Evolutionary conservation across 2,888 invertebrate genomes (phyloP), one percentile per base, ranked within the genome.

Genomic region (Drosophila antonietae): DNA sequence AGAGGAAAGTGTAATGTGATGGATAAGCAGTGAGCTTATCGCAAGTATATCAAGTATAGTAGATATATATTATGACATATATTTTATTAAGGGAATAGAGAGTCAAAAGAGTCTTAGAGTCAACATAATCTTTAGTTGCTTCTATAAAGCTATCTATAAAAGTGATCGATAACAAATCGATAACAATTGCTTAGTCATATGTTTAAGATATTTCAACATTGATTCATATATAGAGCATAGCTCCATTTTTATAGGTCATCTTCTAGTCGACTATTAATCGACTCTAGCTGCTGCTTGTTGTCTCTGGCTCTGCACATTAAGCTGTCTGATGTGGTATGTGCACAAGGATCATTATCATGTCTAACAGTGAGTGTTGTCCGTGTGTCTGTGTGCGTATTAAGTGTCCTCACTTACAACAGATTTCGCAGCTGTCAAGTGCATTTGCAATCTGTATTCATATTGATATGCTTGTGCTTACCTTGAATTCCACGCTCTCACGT

Each of bases 401-500:
- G 31, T 37, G 37, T 12, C 7, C 28, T 28, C 35, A 31, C 39
- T 46, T 10, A 63, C 33, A 31, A 33, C 33, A 33, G 49, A 51
- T 51, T 51, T 51, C 33, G 3, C 49, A 23, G 10, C 18, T 47
- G 39, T 14, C 47, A 15, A 23, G 58, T 31, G 12, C 20, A 62
- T 8, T 35, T 5, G 0, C 3, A 55, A 35, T 43, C 31, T 15
- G 23, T 12, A 6, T 35, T 20, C 15, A n/a, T 39, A 33, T 33
- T 18, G 12, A 31, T 23, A 8, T 41, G 28, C 28, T 28, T 28
- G 1, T 15, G 31, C 93, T 93, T 93, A 98, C 98, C 96, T 98
- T 99, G 93, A 99, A 99, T 93, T 99, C 99, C 93, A 98, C 97
- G 94, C 98, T 99, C 93, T 99, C 99, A 91, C 97, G 97, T 91